Conservation (phyloP, 2,113 vertebrate species). For the human (Homo sapiens) region GRCh38 chr14:60083501-60084000, state of each 20-base stretch:
- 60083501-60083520: neutral
- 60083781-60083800: conserved; percentile 77
- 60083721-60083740: neutral
- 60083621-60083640: conserved; percentile 58
- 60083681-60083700: conserved; percentile 52
- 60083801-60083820: conserved; percentile 86
- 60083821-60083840: conserved; percentile 87
- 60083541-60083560: neutral
- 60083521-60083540: conserved; percentile 10
- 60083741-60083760: conserved; percentile 36
- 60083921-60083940: conserved; percentile 85
- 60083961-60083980: conserved; percentile 87
- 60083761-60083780: conserved; percentile 81
- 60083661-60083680: conserved; percentile 9
- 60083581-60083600: conserved; percentile 44
- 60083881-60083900: conserved; percentile 87
- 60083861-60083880: conserved; percentile 86
- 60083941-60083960: conserved; percentile 85
- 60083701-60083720: conserved; percentile 54
- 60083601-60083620: neutral
- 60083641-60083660: conserved; percentile 61
- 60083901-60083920: conserved; percentile 85
- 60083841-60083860: conserved; percentile 88
- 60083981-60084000: conserved; percentile 81
- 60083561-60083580: conserved; percentile 35